These are phyloP conservation scores for Calephelis perditalis DNA, from an alignment of 2,888 invertebrate genomes.

Conservation along the genomic window DNA sequence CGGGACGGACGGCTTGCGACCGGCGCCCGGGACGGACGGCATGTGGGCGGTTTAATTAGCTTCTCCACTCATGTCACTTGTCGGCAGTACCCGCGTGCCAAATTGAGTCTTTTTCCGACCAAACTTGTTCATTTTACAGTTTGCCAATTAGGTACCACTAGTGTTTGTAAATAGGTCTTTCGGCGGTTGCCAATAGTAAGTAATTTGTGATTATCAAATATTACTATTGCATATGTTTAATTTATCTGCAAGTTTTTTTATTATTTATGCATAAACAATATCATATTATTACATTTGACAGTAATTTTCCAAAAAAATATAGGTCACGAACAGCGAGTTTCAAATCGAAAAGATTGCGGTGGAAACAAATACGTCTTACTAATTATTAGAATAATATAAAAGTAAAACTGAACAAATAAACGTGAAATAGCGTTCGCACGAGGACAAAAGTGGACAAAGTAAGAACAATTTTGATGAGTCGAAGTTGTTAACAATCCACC, in stretches of 20 bases:
- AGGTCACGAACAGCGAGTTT: too few species aligned
- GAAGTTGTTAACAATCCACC: slow-evolving; percentile 24
- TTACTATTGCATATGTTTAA: too few species aligned
- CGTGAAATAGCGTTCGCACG: neutral
- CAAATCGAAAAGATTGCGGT: too few species aligned
- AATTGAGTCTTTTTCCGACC: neutral
- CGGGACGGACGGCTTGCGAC: neutral
- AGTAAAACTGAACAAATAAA: too few species aligned
- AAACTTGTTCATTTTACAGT: neutral
- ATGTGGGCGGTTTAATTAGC: neutral
- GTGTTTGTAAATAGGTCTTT: neutral
- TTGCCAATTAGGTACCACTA: neutral
- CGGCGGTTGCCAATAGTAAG: too few species aligned
- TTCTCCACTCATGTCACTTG: neutral
- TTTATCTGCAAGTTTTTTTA: too few species aligned
- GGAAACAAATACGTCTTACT: too few species aligned
- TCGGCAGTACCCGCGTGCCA: neutral
- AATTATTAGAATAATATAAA: too few species aligned
- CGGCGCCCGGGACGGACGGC: neutral
- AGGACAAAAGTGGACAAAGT: slow-evolving; percentile 2
- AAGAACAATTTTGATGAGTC: slow-evolving; percentile 25
- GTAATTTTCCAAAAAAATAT: too few species aligned
- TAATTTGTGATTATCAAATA: too few species aligned
- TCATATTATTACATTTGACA: too few species aligned
- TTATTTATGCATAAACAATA: too few species aligned